Evolutionary conservation across 2,113 vertebrate genomes (phyloP).

Genomic region (chimpanzee (Pan troglodytes)): NHGRI_mPanTro3-v2.1_pri NC_072408.2:95751001-95751500

Average conservation of each 20-base stretch:
- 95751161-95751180: conserved; percentile 82
- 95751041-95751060: conserved; percentile 28
- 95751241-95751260: conserved; percentile 77
- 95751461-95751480: conserved; percentile 54
- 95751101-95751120: conserved; percentile 65
- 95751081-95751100: conserved; percentile 63
- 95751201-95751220: conserved; percentile 83
- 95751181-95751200: conserved; percentile 82
- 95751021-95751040: conserved; percentile 25
- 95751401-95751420: conserved; percentile 68
- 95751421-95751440: conserved; percentile 60
- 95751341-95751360: conserved; percentile 75
- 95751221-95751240: conserved; percentile 57
- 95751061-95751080: background rate
- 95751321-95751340: conserved; percentile 78
- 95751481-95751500: conserved; percentile 22
- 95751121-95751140: conserved; percentile 38
- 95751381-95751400: conserved; percentile 67
- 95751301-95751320: conserved; percentile 40
- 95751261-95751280: conserved; percentile 84
- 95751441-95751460: conserved; percentile 63
- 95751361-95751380: conserved; percentile 76
- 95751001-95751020: conserved; percentile 7
- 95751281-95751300: conserved; percentile 70
- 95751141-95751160: conserved; percentile 59